Base-by-base conservation (phyloP, 2,888 invertebrate species). In the Catocala fraxini region DNA sequence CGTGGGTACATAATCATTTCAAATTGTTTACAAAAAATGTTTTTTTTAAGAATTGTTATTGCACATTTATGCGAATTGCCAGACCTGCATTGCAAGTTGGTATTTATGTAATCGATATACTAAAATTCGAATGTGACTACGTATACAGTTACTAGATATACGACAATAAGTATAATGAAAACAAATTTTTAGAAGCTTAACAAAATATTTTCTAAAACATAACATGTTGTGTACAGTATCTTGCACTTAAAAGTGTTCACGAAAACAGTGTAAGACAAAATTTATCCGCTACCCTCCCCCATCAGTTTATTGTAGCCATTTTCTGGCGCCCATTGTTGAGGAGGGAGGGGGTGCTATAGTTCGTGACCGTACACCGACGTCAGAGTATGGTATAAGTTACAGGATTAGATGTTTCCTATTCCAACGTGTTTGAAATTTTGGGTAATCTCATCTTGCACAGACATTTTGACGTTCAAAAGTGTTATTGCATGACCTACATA, bases 301-400 rank as follows among this genome's bases (percentile, higher is more conserved):
- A 68, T 60, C 78, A 69, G 77, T 86, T 85, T 85, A 85, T 84
- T 83, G 83, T 83, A 80, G 81, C 82, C 74, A 81, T 84, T 82
- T 80, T 82, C 82, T 79, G 76, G 75, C 80, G 77, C 79, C 83
- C 70, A 71, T 76, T 75, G 77, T 78, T 71, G 67, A 69, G 35
- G 61, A 63, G 73, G 77, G 63, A 69, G 70, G 70, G 68, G 69
- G 69, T 12, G 70, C 70, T 77, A 77, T 77, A 77, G 78, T 81
- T 81, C 76, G 74, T 75, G 75, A 73, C 75, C 73, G 75, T 79
- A 58, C 59, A 71, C 66, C 73, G 58, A 60, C 56, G 54, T 35
- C 34, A 52, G 7, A 5, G 53, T 52, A 6, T 63, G 79, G 70
- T 51, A 4, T 45, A 71, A 68, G 70, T 52, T 52, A 65, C 39